Evolutionary conservation across 2,113 vertebrate species (phyloP).

Genomic region (Microcebus murinus): DNA sequence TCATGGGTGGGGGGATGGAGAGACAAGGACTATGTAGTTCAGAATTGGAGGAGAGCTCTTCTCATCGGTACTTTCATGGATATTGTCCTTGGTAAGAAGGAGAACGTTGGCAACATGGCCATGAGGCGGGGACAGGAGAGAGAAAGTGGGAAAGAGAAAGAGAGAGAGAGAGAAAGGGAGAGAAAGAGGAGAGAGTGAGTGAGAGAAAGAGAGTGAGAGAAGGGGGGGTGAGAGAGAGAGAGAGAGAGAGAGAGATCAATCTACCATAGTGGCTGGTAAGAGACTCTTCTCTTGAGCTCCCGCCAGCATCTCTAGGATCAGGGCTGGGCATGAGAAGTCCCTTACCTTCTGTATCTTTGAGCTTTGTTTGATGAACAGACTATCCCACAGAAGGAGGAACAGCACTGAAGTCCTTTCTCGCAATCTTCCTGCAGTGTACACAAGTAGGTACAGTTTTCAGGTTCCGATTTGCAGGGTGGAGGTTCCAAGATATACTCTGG

Average conservation of each 20-base stretch:
- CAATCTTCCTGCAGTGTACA: constrained; percentile 53
- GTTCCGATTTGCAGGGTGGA: constrained; percentile 43
- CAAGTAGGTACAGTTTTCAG: background rate
- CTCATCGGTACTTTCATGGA: background rate
- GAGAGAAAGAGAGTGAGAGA: background rate
- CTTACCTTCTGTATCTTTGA: rapidly evolving
- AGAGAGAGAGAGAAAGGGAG: background rate
- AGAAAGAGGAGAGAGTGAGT: background rate
- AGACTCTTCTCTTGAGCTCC: background rate
- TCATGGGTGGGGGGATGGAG: background rate
- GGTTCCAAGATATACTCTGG: constrained; percentile 65
- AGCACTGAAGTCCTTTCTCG: constrained; percentile 25
- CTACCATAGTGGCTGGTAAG: background rate
- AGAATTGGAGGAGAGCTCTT: background rate
- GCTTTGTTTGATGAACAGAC: constrained; percentile 10
- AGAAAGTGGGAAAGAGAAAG: background rate
- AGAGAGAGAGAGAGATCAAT: background rate
- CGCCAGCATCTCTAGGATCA: background rate
- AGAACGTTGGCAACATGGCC: background rate
- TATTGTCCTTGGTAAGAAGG: background rate
- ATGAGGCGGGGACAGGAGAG: background rate
- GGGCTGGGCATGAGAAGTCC: background rate
- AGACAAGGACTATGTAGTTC: background rate
- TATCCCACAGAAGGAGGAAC: constrained; percentile 70
- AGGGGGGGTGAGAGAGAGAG: background rate